Conservation (phyloP, 2,797 vertebrate species). For the Geotrypetes seraphini region DNA sequence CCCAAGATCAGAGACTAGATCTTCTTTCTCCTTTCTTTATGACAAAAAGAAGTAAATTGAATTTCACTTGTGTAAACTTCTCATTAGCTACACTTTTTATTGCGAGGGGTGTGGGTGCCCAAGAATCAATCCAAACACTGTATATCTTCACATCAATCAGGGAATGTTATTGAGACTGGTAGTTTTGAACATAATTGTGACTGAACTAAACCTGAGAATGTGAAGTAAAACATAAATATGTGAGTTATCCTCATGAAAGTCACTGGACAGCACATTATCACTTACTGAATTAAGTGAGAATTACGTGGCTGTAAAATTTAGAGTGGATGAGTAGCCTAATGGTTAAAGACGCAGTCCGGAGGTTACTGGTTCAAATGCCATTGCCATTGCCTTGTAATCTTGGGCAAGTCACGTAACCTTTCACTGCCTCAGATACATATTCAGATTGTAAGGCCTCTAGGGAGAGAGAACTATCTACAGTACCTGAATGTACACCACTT, state of each 20-base stretch:
- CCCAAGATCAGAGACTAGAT: slow-evolving; percentile 9
- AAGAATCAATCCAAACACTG: not conserved
- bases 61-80: slow-evolving; percentile 10
- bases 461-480: no score
- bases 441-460: no score
- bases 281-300: no score
- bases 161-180: slow-evolving; percentile 8
- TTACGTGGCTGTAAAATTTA: no score
- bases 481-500: no score
- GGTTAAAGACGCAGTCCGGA: no score
- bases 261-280: not conserved
- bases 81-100: slow-evolving; percentile 1
- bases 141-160: slow-evolving; percentile 9
- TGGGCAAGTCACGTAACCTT: no score
- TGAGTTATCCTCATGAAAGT: not conserved
- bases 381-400: no score
- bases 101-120: no score
- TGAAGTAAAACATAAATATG: not conserved
- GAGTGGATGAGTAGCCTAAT: no score
- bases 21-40: not conserved
- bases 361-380: no score
- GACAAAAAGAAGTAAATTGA: not conserved
- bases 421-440: no score
- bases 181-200: slow-evolving; percentile 6
- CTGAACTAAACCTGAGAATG: slow-evolving; percentile 1